These are phyloP conservation scores for Drosophila paulistorum DNA, from an alignment of 1,140 invertebrate genomes.

Conservation along the genomic window DNA sequence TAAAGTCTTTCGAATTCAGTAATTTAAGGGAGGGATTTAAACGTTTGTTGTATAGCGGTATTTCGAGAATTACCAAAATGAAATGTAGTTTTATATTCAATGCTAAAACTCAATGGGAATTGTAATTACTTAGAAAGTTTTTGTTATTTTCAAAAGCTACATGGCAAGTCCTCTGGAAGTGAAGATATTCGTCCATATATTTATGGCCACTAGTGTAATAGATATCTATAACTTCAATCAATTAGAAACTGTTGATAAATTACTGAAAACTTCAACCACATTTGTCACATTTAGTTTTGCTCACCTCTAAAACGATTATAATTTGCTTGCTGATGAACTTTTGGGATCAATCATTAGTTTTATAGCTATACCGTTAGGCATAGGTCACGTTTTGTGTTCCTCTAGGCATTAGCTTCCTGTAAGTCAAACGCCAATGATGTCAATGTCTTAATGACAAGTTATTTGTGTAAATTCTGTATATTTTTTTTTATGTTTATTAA, in stretches of 20 bases:
- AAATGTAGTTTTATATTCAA: too few species aligned
- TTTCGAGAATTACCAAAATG: too few species aligned
- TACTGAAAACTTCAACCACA: not conserved
- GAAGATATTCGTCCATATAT: too few species aligned
- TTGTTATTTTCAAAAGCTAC: too few species aligned
- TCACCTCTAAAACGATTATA: not conserved
- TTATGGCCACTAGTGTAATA: too few species aligned
- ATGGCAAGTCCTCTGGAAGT: too few species aligned
- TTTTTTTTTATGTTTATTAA: conserved; percentile 22
- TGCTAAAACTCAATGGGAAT: too few species aligned
- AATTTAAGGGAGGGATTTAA: too few species aligned
- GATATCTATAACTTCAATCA: too few species aligned
- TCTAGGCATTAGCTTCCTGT: conserved; percentile 50
- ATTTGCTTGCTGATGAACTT: conserved; percentile 21
- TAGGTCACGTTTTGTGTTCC: conserved; percentile 29
- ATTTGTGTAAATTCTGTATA: conserved; percentile 32
- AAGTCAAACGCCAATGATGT: conserved; percentile 51
- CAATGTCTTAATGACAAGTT: conserved; percentile 67
- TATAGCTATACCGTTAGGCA: conserved; percentile 29
- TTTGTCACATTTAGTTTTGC: not conserved
- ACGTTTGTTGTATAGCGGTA: too few species aligned
- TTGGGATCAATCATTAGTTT: conserved; percentile 9
- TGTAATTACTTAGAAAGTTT: too few species aligned
- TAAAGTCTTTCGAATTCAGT: too few species aligned
- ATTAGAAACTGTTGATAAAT: not conserved